Conservation (phyloP, 1,140 invertebrate species). For the Bemisia tabaci region DNA sequence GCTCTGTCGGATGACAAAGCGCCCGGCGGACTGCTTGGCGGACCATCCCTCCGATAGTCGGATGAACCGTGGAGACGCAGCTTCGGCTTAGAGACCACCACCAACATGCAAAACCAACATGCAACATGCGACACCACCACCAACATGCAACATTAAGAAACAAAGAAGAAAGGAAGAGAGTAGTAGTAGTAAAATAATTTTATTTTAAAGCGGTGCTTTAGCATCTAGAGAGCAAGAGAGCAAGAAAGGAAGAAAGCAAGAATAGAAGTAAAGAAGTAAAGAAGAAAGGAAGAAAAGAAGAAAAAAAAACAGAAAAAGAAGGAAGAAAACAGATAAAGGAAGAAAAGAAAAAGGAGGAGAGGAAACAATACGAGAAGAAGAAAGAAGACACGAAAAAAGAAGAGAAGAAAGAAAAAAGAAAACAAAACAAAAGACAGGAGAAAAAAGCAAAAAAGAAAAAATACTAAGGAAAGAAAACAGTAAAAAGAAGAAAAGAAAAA, state of each 20-base stretch:
- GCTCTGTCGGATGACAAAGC: too few relatives aligned
- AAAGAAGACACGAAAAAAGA: background rate
- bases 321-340: background rate
- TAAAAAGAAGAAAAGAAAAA: background rate
- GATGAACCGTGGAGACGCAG: too few relatives aligned
- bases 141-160: too few relatives aligned
- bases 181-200: too few relatives aligned
- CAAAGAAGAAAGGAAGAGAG: too few relatives aligned
- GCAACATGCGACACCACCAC: too few relatives aligned
- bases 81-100: too few relatives aligned
- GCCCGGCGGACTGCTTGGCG: too few relatives aligned
- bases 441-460: background rate
- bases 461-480: background rate
- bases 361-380: background rate
- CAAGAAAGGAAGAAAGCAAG: conserved; percentile 5
- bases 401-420: conserved; percentile 3
- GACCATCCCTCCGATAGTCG: too few relatives aligned
- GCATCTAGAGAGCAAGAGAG: too few relatives aligned
- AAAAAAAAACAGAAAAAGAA: background rate
- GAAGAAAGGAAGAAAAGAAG: background rate
- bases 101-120: too few relatives aligned
- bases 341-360: background rate
- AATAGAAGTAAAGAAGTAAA: background rate
- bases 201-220: too few relatives aligned
- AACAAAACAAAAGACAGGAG: background rate